Base-by-base conservation (phyloP, 2,888 invertebrate species). In the Megamerina dolium region DNA sequence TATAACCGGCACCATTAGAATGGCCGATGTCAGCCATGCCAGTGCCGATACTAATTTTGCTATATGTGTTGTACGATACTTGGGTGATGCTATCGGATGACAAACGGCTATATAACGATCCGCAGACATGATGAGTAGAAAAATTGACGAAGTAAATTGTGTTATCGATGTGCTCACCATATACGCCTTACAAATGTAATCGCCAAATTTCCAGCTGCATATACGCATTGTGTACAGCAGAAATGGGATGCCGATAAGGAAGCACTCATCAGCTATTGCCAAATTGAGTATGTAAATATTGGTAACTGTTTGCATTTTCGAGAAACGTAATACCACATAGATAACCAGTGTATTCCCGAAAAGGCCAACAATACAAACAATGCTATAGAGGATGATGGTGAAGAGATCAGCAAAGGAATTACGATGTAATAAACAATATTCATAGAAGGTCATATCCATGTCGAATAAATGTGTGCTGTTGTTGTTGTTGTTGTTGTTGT, bases 251-350 rank as follows among this genome's bases (percentile, higher is more conserved):
- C 92, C 92, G 43, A 91, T 87, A 5, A 93, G 77, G 63, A 91
- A 93, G 62, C 88, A 88, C 69, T 92, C 91, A 68, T 93, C 93
- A 1, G 93, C 93, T 44, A 93, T 84, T 13, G 93, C 93, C 52
- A 93, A 73, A 70, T 93, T 93, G 10, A 90, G 82, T 56, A 93
- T 91, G 72, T 92, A 93, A 79, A 89, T 87, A 66, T 93, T 93
- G 51, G 93, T 93, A 30, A 93, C 91, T 0, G 92, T 93, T 69
- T 93, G 91, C 92, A 93, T 93, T 72, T 92, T 92, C 40, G 89
- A 88, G 73, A 88, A 93, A 19, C 92, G 80, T 37, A 88, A 73
- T 9, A 91, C 90, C 31, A 91, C 91, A 73, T 90, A 91, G 60
- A 92, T 91, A 50, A 93, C 93, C 33, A 93, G 75, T 0, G 90